Conservation (phyloP, 2,888 invertebrate genomes). For the Volucella inanis region DNA sequence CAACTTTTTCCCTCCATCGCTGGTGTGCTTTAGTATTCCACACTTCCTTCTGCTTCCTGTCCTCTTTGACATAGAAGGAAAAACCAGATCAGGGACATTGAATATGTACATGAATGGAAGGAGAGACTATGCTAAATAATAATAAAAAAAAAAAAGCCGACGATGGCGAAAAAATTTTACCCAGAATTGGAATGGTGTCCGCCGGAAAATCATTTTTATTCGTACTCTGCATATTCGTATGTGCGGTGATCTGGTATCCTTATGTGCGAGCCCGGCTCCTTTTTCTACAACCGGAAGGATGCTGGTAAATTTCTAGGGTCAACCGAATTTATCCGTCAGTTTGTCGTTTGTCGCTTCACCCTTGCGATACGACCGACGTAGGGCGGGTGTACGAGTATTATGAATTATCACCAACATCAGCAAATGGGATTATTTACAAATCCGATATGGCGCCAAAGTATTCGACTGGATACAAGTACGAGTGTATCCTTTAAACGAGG, state of each 20-base stretch:
- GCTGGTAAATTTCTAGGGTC: conserved; percentile 59
- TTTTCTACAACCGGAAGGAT: conserved; percentile 31
- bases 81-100: no score
- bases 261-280: background rate
- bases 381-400: conserved; percentile 4
- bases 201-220: conserved; percentile 56
- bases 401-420: conserved; percentile 56
- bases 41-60: background rate
- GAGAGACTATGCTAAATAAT: conserved; percentile 14
- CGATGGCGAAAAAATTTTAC: conserved; percentile 18
- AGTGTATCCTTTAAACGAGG: conserved; percentile 23
- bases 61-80: background rate
- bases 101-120: no score
- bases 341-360: conserved; percentile 43
- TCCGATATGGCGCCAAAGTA: conserved; percentile 66
- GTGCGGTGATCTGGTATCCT: conserved; percentile 13
- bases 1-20: conserved; percentile 17
- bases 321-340: conserved; percentile 64
- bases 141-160: background rate
- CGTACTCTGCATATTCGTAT: conserved; percentile 37
- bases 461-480: conserved; percentile 23
- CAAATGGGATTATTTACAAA: conserved; percentile 65
- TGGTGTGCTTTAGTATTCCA: background rate
- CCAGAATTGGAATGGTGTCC: conserved; percentile 28
- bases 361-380: background rate